Evolutionary conservation across 2,888 invertebrate genomes (phyloP), one percentile per base, ranked within the genome.

Genomic region (Mermis nigrescens): DNA sequence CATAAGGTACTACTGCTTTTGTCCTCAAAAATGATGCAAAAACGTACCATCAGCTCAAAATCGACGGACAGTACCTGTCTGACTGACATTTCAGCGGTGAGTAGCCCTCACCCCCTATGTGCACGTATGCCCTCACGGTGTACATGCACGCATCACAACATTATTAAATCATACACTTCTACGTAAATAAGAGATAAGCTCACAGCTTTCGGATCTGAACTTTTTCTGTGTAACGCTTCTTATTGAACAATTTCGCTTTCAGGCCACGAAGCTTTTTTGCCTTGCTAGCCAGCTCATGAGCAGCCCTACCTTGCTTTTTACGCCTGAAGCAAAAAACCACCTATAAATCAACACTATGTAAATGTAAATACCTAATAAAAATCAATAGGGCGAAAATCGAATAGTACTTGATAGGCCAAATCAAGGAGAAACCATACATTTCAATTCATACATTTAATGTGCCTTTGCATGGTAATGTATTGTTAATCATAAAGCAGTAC

Each of bases 211-310:
- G 92, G 84, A 95, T 92, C 75, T 94, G 92, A 64, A 98, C 87
- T 79, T 98, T 99, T 74, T 99, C 98, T 79, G 89, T 85, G 70
- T 91, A 84, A 3, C 98, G 82, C 74, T 94, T 82, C 73, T 92
- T 94, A 75, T 95, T 92, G 76, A 85, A 94, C 60, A 99, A 79
- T 76, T 99, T 99, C 0, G 98, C 98, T 74, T 92, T 95, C 68
- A 95, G 82, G 64, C 95, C 95, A 61, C 94, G 81, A 52, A 99
- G 78, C 71, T 84, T 89, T 66, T 84, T 83, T 0, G 98, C 94
- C 70, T 86, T 86, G 68, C 86, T 83, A 0, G 98, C 83, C 53
- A 85, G 79, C 70, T 86, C 86, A 74, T 95, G 91, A 1, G 89
- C 90, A 72, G 84, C 83, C 67, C 98, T 84, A 2, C 92, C 94